A percentile compares a stretch with the other conserved stretches of the same genome.
Evolutionary conservation across 2,888 invertebrate species (phyloP).

Genomic region (Odontocolon sp.): DNA sequence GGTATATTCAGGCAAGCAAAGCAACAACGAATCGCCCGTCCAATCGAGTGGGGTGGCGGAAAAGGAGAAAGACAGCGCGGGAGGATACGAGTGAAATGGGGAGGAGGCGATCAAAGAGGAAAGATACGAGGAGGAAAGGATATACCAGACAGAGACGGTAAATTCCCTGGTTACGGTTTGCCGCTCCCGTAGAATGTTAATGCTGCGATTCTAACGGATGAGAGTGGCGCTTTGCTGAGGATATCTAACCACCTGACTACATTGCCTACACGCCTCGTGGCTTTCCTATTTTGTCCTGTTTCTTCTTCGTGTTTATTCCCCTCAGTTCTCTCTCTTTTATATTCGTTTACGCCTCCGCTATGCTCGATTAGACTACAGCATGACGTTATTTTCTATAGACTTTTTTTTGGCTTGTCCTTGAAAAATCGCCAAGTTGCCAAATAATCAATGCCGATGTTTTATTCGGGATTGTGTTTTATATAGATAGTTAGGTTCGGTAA

Average conservation of each 20-base stretch:
- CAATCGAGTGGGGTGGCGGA: slow-evolving; percentile 25
- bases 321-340: neutral
- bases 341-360: slow-evolving; percentile 7
- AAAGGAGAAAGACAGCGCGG: neutral
- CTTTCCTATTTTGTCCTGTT: slow-evolving; percentile 42
- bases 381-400: slow-evolving; percentile 47
- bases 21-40: slow-evolving; percentile 36
- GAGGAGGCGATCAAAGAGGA: slow-evolving; percentile 39
- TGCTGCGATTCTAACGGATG: slow-evolving; percentile 63
- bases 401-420: no score
- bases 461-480: no score
- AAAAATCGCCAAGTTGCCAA: no score
- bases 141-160: slow-evolving; percentile 25
- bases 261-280: slow-evolving; percentile 47
- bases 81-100: slow-evolving; percentile 38
- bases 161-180: slow-evolving; percentile 62
- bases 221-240: slow-evolving; percentile 59
- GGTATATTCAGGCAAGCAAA: slow-evolving; percentile 60
- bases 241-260: slow-evolving; percentile 61
- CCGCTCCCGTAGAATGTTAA: slow-evolving; percentile 63
- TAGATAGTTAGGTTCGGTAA: no score
- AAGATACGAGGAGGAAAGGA: slow-evolving; percentile 37
- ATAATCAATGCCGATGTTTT: no score
- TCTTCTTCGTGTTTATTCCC: neutral
- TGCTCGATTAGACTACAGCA: slow-evolving; percentile 48